Evolutionary conservation across 37 sponge, comb jelly and placozoan genomes (phyloP).

Genomic region (Cliona cf. orientalis): DNA sequence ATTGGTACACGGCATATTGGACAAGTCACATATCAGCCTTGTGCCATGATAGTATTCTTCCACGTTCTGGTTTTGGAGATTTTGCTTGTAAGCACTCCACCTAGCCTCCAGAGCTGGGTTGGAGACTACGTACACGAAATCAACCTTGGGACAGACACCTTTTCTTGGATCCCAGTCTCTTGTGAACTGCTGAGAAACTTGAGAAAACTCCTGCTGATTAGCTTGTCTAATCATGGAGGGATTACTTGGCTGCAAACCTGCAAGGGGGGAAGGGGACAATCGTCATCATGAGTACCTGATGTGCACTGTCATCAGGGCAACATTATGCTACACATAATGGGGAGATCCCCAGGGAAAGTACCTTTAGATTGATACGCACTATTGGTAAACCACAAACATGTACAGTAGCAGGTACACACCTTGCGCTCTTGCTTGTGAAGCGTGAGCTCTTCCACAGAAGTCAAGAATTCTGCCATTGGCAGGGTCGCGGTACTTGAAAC

Average conservation of each 20-base stretch:
- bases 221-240: neutral
- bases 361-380: neutral
- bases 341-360: constrained; percentile 3
- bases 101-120: constrained; percentile 8
- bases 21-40: constrained; percentile 64
- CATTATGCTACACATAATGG: neutral
- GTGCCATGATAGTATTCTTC: constrained; percentile 82
- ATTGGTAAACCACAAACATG: no score
- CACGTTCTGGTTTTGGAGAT: constrained; percentile 3
- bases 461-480: constrained; percentile 49
- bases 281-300: no score
- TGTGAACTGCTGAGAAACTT: constrained; percentile 22
- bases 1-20: constrained; percentile 52
- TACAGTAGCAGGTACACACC: no score
- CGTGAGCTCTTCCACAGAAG: constrained; percentile 72
- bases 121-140: constrained; percentile 5
- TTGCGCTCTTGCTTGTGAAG: constrained; percentile 1
- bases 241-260: neutral
- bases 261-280: no score
- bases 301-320: no score
- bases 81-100: constrained; percentile 22
- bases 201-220: neutral
- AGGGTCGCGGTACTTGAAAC: constrained; percentile 40
- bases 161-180: constrained; percentile 18
- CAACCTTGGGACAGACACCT: constrained; percentile 41